A percentile compares a stretch with the other conserved stretches of the same genome.
Evolutionary conservation across 1,140 invertebrate species (phyloP).

Genomic region (Solenopsis invicta): DNA sequence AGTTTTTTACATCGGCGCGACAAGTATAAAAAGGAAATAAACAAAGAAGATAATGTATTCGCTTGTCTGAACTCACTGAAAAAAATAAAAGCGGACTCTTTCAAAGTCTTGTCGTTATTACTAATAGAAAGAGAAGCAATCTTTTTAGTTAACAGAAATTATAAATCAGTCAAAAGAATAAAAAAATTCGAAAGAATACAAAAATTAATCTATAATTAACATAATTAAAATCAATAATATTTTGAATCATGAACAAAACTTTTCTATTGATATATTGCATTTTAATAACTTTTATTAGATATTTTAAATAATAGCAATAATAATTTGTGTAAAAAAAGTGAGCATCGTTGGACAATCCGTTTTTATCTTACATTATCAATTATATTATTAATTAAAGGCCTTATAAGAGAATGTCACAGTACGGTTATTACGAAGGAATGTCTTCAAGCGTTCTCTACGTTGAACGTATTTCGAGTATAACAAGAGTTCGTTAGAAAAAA

Average conservation of each 20-base stretch:
- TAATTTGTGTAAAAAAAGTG: not conserved
- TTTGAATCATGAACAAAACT: not conserved
- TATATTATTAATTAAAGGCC: slow-evolving; percentile 77
- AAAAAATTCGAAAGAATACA: not conserved
- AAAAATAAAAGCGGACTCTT: not conserved
- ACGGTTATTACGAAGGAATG: slow-evolving; percentile 84
- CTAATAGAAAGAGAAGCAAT: not conserved
- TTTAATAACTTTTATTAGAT: slow-evolving; percentile 22
- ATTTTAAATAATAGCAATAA: not conserved
- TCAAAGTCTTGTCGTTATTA: not conserved
- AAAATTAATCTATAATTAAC: slow-evolving; percentile 30
- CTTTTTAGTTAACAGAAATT: slow-evolving; percentile 4
- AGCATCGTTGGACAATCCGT: slow-evolving; percentile 33
- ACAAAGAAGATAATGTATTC: slow-evolving; percentile 37
- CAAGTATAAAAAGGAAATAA: not conserved
- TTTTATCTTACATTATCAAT: slow-evolving; percentile 67
- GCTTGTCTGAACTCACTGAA: not conserved
- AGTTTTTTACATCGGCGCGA: slow-evolving; percentile 20
- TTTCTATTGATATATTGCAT: not conserved
- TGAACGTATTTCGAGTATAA: slow-evolving; percentile 75
- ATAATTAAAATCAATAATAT: slow-evolving; percentile 18
- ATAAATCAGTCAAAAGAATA: not conserved
- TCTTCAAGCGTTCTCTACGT: slow-evolving; percentile 78
- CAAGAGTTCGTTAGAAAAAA: slow-evolving; percentile 72
- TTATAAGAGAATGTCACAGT: slow-evolving; percentile 84